Evolutionary conservation across 2,797 vertebrate species (phyloP), one percentile per base, ranked within the genome.

Genomic region (Hylomyscus alleni): DNA sequence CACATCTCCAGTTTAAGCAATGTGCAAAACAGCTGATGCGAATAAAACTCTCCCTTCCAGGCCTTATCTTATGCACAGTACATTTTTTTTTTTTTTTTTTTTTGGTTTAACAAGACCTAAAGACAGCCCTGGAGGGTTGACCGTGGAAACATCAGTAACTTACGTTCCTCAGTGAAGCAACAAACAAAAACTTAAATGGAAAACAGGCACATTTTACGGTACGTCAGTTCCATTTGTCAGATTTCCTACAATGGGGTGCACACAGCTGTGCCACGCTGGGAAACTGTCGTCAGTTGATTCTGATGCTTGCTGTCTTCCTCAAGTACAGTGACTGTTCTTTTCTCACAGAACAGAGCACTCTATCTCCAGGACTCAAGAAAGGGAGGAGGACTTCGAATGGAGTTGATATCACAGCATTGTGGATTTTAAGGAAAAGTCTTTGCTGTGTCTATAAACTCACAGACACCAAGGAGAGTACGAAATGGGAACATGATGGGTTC

Each of bases 221-320:
- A 75, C 97, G 72, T 97, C 93, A 86, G 84, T 90, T 97, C 80
- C 77, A 54, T 90, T 94, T 90, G 75, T 75, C 52, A 89, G 72
- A 50, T 80, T 72, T 96, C 85, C 13, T 85, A 1, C 54, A 67
- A 72, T 13, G 19, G 52, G 58, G 7, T 83, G 37, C 89, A 85
- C 89, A 22, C 67, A 95, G 50, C 29, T 54, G 56, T 44, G 94
- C 89, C 78, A 82, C 93, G 20, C 60, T 90, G 19, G 69, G 75
- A 80, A 97, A 93, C 22, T 60, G 80, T 3, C 90, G 87, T 87
- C 81, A 47, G 26, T 73, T 47, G 90, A 90, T 90, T 93, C 40
- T 1, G 3, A 47, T 58, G 22, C 84, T 52, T 77, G 12, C n/a
- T 54, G 13, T 93, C n/a, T 10, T 78, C 22, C 52, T 90, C 37